phyloP scores from a whole-genome alignment of 1,140 invertebrate species.

The Popillia japonica region DNA sequence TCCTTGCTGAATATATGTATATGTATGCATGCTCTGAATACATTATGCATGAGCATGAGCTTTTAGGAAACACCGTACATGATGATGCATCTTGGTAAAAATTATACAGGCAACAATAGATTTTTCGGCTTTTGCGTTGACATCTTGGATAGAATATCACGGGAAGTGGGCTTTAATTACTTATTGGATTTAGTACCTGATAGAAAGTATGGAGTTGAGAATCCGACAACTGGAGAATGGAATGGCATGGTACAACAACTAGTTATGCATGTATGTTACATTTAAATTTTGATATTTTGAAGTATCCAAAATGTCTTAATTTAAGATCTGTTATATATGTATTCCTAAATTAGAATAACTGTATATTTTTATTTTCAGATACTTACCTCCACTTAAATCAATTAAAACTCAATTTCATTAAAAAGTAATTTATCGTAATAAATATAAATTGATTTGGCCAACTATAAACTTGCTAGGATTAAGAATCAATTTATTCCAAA shows the following conservation, averaged over 20 bases:
- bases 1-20: background rate
- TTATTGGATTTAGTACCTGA: conserved; percentile 78
- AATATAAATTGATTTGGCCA: no score
- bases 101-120: conserved; percentile 72
- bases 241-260: conserved; percentile 86
- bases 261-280: conserved; percentile 71
- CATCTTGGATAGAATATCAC: conserved; percentile 70
- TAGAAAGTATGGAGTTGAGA: conserved; percentile 77
- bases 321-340: no score
- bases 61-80: conserved; percentile 75
- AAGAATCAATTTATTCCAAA: no score
- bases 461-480: no score
- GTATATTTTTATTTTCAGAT: no score
- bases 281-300: background rate
- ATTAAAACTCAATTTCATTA: no score
- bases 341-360: no score
- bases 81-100: conserved; percentile 71
- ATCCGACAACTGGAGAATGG: conserved; percentile 76
- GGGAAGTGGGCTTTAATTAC: conserved; percentile 78
- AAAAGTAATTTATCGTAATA: no score
- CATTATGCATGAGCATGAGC: conserved; percentile 20
- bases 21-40: background rate
- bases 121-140: conserved; percentile 86
- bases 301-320: background rate
- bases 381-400: no score